Evolutionary conservation across 2,888 invertebrate species (phyloP).

Genomic region (Aleiodes testaceus): DNA sequence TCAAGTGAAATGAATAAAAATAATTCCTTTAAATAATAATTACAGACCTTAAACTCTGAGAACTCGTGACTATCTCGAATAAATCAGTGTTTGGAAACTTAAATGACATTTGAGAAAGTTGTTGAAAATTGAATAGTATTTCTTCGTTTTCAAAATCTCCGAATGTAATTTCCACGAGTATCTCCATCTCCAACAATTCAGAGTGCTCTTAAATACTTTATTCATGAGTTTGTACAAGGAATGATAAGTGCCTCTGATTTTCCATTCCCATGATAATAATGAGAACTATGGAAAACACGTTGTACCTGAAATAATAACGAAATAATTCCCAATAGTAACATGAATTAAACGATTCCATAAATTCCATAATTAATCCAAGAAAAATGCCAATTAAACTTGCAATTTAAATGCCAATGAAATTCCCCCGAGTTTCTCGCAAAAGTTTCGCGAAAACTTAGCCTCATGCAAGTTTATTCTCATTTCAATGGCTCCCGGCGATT

Average conservation of each 20-base stretch:
- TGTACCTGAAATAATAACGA: background rate
- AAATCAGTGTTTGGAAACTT: background rate
- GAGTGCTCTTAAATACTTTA: background rate
- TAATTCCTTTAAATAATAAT: slow-evolving; percentile 41
- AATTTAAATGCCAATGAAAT: background rate
- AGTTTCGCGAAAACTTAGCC: background rate
- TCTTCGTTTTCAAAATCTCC: background rate
- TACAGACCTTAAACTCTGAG: slow-evolving; percentile 1
- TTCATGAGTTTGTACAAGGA: background rate
- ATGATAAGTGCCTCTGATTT: background rate
- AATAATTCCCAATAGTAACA: background rate
- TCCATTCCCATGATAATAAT: background rate
- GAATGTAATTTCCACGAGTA: background rate
- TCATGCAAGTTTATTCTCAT: background rate
- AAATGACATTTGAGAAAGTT: background rate
- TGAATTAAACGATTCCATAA: background rate
- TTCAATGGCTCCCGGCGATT: background rate
- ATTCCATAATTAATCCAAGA: no score
- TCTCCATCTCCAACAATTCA: background rate
- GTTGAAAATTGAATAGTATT: background rate
- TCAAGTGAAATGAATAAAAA: background rate
- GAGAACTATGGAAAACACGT: background rate
- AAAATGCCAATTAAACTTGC: background rate
- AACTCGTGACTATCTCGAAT: no score
- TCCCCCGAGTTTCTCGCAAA: background rate